Evolutionary conservation across 2,797 vertebrate species (phyloP).

Genomic region (Sebastes trivittatus): DNA sequence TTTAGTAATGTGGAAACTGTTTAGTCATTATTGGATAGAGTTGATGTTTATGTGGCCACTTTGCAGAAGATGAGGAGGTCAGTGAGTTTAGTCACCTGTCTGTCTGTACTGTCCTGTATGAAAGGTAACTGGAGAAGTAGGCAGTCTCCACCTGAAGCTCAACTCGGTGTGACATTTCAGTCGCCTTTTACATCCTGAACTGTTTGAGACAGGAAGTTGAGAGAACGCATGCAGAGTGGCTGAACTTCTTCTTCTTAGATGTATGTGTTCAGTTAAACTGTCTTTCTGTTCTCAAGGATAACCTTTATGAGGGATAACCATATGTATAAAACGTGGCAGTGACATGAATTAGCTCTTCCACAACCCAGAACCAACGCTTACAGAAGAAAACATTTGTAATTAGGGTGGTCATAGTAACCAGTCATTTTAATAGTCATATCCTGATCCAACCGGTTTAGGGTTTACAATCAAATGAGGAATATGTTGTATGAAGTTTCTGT

Average conservation of each 20-base stretch:
- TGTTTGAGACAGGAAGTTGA: background rate
- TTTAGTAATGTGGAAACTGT: background rate
- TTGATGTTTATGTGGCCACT: background rate
- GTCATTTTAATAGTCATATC: too few relatives aligned
- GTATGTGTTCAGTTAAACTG: background rate
- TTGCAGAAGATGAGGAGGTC: background rate
- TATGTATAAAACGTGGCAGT: too few relatives aligned
- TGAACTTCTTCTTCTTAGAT: background rate
- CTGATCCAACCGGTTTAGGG: too few relatives aligned
- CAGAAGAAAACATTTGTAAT: background rate
- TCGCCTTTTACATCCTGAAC: background rate
- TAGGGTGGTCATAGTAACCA: too few relatives aligned
- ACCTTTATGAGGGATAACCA: background rate
- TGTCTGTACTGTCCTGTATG: background rate
- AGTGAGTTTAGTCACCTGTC: background rate
- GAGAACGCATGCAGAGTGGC: too few relatives aligned
- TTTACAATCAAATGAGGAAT: too few relatives aligned
- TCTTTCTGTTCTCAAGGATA: background rate
- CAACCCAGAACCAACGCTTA: background rate
- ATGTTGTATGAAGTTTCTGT: too few relatives aligned
- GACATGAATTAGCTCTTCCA: too few relatives aligned
- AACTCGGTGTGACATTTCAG: background rate
- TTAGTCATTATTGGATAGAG: background rate
- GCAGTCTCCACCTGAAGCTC: background rate
- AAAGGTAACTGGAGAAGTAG: constrained; percentile 31